A percentile compares a stretch with the other conserved stretches of the same genome.
Evolutionary conservation across 2,113 vertebrate species (phyloP).

Genomic region (Dolichotis patagonum): DNA sequence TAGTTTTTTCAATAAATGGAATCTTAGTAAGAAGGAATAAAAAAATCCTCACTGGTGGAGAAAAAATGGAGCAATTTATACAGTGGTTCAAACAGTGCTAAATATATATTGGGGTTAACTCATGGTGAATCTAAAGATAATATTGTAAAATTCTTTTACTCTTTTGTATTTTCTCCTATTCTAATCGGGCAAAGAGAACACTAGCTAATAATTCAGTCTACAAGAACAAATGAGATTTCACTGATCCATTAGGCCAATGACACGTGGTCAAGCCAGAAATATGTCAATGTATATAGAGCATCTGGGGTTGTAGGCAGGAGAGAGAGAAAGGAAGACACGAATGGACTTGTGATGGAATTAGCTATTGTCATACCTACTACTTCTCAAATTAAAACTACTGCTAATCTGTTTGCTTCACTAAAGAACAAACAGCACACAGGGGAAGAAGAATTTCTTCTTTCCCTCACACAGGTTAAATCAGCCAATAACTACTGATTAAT

Average conservation of each 20-base stretch:
- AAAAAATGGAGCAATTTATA: background rate
- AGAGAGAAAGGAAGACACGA: background rate
- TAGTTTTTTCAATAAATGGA: background rate
- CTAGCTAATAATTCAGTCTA: background rate
- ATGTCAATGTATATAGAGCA: background rate
- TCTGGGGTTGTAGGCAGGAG: rapidly evolving
- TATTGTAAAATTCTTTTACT: background rate
- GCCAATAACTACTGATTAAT: background rate
- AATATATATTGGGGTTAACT: background rate
- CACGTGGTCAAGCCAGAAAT: background rate
- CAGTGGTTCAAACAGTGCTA: background rate
- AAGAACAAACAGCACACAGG: background rate
- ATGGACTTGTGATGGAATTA: background rate
- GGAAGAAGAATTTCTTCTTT: background rate
- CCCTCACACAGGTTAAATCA: background rate
- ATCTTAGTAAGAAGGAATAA: background rate
- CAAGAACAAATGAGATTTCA: background rate
- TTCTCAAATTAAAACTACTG: slow-evolving; percentile 12
- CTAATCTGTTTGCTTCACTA: background rate
- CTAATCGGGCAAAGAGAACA: background rate
- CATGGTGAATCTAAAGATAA: background rate
- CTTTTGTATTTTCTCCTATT: background rate
- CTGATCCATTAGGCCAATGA: background rate
- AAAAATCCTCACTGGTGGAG: background rate
- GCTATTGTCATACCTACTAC: background rate